Evolutionary conservation across 2,888 invertebrate species (phyloP), one percentile per base, ranked within the genome.

Genomic region (Podotricha telesiphe): DNA sequence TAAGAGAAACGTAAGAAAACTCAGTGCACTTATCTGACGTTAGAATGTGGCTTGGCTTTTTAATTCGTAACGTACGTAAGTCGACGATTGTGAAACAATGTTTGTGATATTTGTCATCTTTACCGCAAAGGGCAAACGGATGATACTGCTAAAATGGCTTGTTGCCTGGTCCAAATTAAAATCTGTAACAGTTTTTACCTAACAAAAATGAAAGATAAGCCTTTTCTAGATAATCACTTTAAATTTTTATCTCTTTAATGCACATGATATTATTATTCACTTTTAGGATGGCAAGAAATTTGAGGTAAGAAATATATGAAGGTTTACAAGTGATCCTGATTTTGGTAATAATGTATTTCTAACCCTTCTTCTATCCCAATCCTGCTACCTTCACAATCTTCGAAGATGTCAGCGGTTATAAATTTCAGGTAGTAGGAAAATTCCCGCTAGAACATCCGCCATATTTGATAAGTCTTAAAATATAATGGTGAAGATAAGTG

Each of bases 381-480:
- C n/a, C n/a, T n/a, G n/a, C n/a, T n/a, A 48, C 11, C 13, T 19
- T 48, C 15, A 13, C 17, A 17, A 17, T 47, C 5, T n/a, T 48
- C n/a, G 48, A 47, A 48, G 13, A 48, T 17, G 19, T 47, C 10
- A 2, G 6, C 6, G 22, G 13, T 13, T 62, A 17, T 34, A 42
- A 19, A 8, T 58, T 58, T n/a, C 19, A 42, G 13, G 58, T 58
- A 42, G 22, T n/a, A n/a, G 66, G 66, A 28, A 59, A 58, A 6
- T 37, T 8, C 3, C 22, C 48, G 5, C 66, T 59, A 4, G 59
- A 67, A n/a, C 66, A 66, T 40, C 59, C 66, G 1, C 66, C 66
- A n/a, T 67, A 67, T 28, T 40, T 67, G 3, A 59, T 40, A 8
- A 67, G 59, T 20, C 50, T 67, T 1, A 67, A 67, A 67, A 51